Conservation (phyloP, 2,113 vertebrate genomes). For the Okapia johnstoni region DNA sequence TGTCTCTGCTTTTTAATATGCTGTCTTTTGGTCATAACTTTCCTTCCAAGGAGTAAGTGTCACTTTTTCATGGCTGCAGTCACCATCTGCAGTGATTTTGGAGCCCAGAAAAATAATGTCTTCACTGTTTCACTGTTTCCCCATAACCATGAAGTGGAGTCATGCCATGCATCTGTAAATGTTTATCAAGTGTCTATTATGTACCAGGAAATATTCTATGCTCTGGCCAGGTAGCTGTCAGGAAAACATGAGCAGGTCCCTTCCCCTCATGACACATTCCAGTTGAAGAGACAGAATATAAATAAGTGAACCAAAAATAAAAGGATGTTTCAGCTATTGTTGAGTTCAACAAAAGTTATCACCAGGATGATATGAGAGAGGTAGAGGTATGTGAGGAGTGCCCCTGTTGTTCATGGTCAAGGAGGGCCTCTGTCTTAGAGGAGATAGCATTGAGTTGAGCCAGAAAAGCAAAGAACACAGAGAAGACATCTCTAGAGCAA, state of each 20-base stretch:
- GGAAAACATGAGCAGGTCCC: background rate
- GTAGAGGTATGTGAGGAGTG: background rate
- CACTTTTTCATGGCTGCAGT: background rate
- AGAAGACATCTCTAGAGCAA: background rate
- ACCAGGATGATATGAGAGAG: background rate
- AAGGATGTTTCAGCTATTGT: background rate
- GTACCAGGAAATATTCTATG: background rate
- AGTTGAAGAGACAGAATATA: background rate
- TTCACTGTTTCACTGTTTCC: background rate
- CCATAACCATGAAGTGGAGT: too few species aligned
- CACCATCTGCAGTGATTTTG: background rate
- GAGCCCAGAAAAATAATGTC: background rate
- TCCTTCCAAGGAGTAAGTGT: background rate
- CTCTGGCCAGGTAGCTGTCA: background rate
- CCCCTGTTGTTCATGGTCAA: background rate
- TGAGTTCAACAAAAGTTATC: background rate
- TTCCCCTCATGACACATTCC: background rate
- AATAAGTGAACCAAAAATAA: background rate
- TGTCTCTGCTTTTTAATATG: background rate
- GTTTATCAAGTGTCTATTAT: background rate
- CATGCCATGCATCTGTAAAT: background rate
- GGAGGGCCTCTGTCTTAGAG: background rate
- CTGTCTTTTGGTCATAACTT: background rate
- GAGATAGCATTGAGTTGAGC: background rate
- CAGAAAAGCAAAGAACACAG: background rate